phyloP scores from a whole-genome alignment of 2,113 vertebrate genomes.

The Taurulus bubalis region DNA sequence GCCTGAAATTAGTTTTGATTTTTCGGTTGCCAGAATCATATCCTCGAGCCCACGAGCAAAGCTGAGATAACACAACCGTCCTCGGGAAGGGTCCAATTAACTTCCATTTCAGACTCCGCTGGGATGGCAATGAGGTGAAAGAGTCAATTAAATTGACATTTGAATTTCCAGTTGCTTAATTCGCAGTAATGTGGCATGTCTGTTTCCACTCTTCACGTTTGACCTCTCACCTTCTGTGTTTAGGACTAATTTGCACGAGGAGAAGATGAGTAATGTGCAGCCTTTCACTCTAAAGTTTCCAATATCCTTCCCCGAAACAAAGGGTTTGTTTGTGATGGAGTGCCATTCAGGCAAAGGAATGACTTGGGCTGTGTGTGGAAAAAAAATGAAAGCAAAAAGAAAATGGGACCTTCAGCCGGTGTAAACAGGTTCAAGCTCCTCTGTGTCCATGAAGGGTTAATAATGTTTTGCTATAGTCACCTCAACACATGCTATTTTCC shows the following conservation, averaged over 20 bases:
- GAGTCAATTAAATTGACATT: slow-evolving; percentile 53
- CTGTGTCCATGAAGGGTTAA: neutral
- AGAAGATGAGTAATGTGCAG: slow-evolving; percentile 1
- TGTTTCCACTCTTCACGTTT: slow-evolving; percentile 12
- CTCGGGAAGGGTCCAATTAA: slow-evolving; percentile 45
- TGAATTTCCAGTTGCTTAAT: slow-evolving; percentile 45
- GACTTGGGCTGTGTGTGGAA: neutral
- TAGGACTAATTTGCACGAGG: slow-evolving; percentile 26
- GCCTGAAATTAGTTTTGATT: slow-evolving; percentile 25
- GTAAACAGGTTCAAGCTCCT: slow-evolving; percentile 15
- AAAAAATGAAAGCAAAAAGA: neutral
- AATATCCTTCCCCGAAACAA: neutral
- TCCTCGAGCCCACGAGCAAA: slow-evolving; percentile 29
- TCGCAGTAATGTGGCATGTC: slow-evolving; percentile 14
- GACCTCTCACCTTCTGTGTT: slow-evolving; percentile 30
- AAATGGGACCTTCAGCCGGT: neutral
- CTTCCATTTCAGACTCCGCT: slow-evolving; percentile 26
- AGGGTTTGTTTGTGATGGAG: neutral
- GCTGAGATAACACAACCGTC: slow-evolving; percentile 30
- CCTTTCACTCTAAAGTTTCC: slow-evolving; percentile 11
- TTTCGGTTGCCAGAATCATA: slow-evolving; percentile 41
- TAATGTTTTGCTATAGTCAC: neutral
- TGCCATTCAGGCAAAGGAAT: neutral
- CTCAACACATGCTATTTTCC: neutral
- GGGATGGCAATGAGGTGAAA: slow-evolving; percentile 50